phyloP scores from a whole-genome alignment of 92 coral and sea anemone species.

The Desmophyllum pertusum region DNA sequence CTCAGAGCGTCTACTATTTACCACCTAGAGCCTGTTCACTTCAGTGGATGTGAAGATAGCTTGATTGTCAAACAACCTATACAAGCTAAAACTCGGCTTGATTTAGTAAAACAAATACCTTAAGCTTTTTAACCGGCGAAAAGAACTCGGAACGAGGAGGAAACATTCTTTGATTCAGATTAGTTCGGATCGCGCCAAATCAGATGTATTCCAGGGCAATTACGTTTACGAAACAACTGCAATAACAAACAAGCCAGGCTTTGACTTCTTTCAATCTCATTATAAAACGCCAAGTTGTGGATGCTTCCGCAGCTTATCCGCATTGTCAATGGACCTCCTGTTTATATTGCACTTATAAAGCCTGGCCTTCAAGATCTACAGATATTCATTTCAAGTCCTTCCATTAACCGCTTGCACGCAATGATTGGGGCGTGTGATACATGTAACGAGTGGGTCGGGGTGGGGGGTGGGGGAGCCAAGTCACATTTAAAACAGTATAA shows the following conservation, averaged over 20 bases:
- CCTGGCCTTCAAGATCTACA: neutral
- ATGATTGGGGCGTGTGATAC: neutral
- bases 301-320: neutral
- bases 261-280: neutral
- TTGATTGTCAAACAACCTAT: neutral
- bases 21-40: neutral
- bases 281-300: neutral
- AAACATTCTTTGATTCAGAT: neutral
- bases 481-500: neutral
- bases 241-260: neutral
- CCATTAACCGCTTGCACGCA: neutral
- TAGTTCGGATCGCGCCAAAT: neutral
- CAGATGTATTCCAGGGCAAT: neutral
- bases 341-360: neutral
- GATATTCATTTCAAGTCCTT: neutral
- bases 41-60: too few relatives aligned
- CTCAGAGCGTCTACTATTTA: neutral
- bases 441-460: too few relatives aligned
- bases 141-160: neutral
- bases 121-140: neutral
- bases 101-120: neutral
- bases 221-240: neutral
- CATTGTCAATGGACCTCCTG: neutral
- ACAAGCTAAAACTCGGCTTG: neutral
- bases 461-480: too few relatives aligned